A percentile compares a stretch with the other conserved stretches of the same genome.
These are phyloP conservation scores for Pteropus alecto DNA, from an alignment of 2,113 vertebrate genomes.

Conservation along the genomic window DNA sequence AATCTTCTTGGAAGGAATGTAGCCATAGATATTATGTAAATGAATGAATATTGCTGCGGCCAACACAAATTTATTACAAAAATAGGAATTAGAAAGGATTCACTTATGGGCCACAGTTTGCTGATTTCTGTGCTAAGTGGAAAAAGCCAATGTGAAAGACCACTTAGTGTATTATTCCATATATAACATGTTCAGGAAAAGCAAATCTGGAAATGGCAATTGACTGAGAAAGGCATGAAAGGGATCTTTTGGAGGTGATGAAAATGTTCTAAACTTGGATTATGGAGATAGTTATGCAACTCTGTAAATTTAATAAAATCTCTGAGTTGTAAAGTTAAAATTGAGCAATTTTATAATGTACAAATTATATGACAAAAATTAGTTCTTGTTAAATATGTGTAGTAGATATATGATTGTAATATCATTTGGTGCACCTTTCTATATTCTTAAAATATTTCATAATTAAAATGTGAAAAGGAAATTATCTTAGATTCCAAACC, in stretches of 20 bases:
- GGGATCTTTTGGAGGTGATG: not conserved
- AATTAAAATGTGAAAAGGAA: conserved; percentile 37
- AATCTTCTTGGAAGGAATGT: not conserved
- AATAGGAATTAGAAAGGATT: not conserved
- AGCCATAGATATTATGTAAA: not conserved
- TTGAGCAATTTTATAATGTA: not conserved
- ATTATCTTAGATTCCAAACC: not conserved
- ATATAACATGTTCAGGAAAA: not conserved
- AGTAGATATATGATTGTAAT: not conserved
- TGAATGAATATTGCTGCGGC: not conserved
- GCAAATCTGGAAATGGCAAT: accelerated
- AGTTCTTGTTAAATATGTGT: not conserved
- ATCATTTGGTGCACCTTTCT: not conserved
- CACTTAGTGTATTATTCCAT: not conserved
- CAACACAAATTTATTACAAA: not conserved
- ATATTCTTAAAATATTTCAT: conserved; percentile 27
- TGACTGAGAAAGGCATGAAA: not conserved
- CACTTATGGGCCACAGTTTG: not conserved
- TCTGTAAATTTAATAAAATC: not conserved
- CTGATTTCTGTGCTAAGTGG: not conserved
- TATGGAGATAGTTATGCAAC: not conserved
- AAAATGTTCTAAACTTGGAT: not conserved
- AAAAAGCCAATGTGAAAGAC: not conserved
- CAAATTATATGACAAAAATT: not conserved
- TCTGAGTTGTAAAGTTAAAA: not conserved